These are phyloP conservation scores for Metaphire vulgaris DNA, from an alignment of 1,140 invertebrate species.

Conservation along the genomic window DNA sequence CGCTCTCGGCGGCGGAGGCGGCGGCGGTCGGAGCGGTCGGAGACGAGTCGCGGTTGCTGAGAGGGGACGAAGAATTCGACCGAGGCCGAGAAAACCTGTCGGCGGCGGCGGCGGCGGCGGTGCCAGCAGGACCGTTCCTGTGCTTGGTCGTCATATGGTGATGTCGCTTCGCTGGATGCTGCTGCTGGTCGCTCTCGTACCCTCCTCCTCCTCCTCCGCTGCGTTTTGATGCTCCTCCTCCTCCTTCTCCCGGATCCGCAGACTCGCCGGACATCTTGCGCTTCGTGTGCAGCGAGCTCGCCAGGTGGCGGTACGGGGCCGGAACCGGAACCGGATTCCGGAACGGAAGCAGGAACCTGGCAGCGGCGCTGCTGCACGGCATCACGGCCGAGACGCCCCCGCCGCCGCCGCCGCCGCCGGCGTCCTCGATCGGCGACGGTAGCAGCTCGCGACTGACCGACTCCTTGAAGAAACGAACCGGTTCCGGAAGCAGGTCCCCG, in stretches of 20 bases:
- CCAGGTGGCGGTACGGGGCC: neutral
- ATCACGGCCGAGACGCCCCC: slow-evolving; percentile 9
- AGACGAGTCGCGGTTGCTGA: neutral
- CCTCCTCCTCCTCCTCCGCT: neutral
- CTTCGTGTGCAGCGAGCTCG: neutral
- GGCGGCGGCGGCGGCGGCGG: too few relatives aligned
- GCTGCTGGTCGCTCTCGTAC: too few relatives aligned
- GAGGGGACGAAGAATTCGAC: neutral
- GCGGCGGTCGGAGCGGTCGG: too few relatives aligned
- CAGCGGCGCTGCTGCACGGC: slow-evolving; percentile 12
- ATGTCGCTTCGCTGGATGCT: too few relatives aligned
- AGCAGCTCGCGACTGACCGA: slow-evolving; percentile 43
- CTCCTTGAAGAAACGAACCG: slow-evolving; percentile 46
- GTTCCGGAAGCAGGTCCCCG: slow-evolving; percentile 45
- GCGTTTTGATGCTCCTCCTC: too few relatives aligned
- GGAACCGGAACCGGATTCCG: neutral
- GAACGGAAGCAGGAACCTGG: neutral
- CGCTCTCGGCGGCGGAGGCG: neutral
- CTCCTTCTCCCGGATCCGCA: too few relatives aligned
- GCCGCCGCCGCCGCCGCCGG: too few relatives aligned
- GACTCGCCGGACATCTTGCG: neutral
- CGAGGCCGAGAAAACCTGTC: neutral
- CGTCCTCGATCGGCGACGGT: slow-evolving; percentile 35
- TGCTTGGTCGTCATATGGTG: neutral
- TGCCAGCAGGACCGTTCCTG: neutral